Evolutionary conservation across 2,888 invertebrate genomes (phyloP).

Genomic region (Nymphalis urticae): DNA sequence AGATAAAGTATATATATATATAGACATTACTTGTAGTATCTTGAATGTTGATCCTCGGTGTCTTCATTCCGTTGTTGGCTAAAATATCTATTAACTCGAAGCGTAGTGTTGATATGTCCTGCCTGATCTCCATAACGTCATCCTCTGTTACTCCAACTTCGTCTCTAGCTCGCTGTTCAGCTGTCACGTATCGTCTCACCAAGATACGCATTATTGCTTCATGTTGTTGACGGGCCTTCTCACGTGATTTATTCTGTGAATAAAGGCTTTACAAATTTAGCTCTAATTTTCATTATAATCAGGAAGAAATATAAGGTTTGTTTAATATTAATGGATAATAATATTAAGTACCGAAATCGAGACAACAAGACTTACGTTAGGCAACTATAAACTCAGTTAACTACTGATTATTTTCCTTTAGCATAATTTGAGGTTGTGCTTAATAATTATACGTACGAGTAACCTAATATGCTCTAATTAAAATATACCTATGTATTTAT

Average conservation of each 20-base stretch:
- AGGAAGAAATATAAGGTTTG: not conserved
- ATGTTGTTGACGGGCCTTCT: conserved; percentile 86
- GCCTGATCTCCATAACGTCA: conserved; percentile 98
- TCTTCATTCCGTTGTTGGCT: conserved; percentile 92
- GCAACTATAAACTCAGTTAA: too few species aligned
- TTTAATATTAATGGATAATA: not conserved
- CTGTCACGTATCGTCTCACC: conserved; percentile 94
- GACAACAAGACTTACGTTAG: too few species aligned
- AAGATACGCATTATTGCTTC: conserved; percentile 93
- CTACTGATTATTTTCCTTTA: too few species aligned
- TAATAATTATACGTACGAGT: too few species aligned
- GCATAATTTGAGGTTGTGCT: too few species aligned
- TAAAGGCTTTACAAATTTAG: not conserved
- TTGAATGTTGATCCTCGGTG: conserved; percentile 86
- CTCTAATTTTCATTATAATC: not conserved
- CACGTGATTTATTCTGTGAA: conserved; percentile 85
- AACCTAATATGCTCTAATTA: too few species aligned
- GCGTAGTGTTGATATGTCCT: conserved; percentile 96
- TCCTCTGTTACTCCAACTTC: conserved; percentile 97
- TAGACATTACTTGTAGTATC: conserved; percentile 82
- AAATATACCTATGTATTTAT: too few species aligned
- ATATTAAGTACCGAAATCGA: too few species aligned
- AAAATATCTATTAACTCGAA: conserved; percentile 97
- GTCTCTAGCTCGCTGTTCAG: conserved; percentile 93
- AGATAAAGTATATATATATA: not conserved